phyloP scores from a whole-genome alignment of 35 echinoderm and acorn worm species.

The Holothuria glaberrima region DNA sequence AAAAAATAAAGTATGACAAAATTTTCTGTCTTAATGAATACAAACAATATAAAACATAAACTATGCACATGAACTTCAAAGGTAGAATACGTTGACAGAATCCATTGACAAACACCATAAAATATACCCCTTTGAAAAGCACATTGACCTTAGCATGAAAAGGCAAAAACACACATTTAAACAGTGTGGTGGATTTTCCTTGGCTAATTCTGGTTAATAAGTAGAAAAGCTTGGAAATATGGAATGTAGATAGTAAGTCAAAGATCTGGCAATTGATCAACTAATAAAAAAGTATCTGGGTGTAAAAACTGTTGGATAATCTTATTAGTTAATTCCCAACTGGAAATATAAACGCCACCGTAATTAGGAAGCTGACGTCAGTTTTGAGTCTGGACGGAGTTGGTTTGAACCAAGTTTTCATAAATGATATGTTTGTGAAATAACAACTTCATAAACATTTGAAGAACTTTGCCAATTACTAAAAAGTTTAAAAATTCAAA shows the following conservation, averaged over 20 bases:
- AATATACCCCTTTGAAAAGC: not conserved
- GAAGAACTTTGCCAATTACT: too few relatives aligned
- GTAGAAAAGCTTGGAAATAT: too few relatives aligned
- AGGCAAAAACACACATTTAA: not conserved
- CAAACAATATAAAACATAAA: too few relatives aligned
- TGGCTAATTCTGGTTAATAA: not conserved
- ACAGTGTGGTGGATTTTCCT: not conserved
- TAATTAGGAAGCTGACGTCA: not conserved
- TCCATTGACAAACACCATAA: not conserved
- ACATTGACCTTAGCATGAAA: not conserved
- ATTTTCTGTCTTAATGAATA: not conserved
- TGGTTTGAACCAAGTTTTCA: too few relatives aligned
- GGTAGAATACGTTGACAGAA: not conserved
- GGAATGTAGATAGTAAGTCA: not conserved
- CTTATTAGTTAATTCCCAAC: not conserved
- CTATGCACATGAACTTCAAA: not conserved
- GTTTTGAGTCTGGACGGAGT: not conserved
- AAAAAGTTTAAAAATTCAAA: too few relatives aligned
- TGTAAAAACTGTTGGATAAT: not conserved
- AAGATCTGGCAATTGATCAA: not conserved
- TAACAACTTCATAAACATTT: too few relatives aligned
- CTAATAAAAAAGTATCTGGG: not conserved
- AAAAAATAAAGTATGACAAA: not conserved
- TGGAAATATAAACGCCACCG: not conserved
- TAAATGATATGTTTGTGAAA: too few relatives aligned